These are phyloP conservation scores for Cactoblastis cactorum DNA, from an alignment of 2,888 invertebrate species.

Conservation along the genomic window DNA sequence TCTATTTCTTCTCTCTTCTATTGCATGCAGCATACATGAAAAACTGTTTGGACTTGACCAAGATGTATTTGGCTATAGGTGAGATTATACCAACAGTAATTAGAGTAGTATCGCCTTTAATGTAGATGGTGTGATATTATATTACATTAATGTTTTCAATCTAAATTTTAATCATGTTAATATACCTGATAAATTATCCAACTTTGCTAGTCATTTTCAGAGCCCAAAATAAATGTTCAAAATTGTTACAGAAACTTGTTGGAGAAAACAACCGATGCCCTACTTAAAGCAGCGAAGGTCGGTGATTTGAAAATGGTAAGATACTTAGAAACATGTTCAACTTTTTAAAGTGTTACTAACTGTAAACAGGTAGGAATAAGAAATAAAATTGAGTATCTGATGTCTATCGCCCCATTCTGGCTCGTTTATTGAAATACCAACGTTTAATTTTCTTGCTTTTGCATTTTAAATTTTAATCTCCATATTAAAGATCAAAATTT, in stretches of 20 bases:
- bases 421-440: too few relatives aligned
- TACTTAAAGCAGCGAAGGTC: slow-evolving; percentile 90
- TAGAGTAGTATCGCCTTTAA: not conserved
- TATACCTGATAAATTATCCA: not conserved
- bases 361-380: not conserved
- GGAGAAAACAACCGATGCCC: slow-evolving; percentile 89
- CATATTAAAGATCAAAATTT: too few relatives aligned
- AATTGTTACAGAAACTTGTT: slow-evolving; percentile 84
- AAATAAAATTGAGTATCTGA: not conserved
- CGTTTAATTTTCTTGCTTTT: too few relatives aligned
- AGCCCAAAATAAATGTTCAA: slow-evolving; percentile 25
- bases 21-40: slow-evolving; percentile 90
- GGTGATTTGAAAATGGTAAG: slow-evolving; percentile 89
- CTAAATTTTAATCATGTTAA: not conserved
- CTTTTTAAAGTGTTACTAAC: not conserved
- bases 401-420: not conserved
- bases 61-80: slow-evolving; percentile 87
- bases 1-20: slow-evolving; percentile 73
- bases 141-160: not conserved
- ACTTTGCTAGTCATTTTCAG: not conserved
- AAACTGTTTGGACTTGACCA: slow-evolving; percentile 89
- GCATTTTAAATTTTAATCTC: too few relatives aligned
- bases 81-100: slow-evolving; percentile 40
- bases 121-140: slow-evolving; percentile 1
- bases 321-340: slow-evolving; percentile 7